Base-by-base conservation (phyloP, 2,888 invertebrate genomes). In the Uropetala carovei region DNA sequence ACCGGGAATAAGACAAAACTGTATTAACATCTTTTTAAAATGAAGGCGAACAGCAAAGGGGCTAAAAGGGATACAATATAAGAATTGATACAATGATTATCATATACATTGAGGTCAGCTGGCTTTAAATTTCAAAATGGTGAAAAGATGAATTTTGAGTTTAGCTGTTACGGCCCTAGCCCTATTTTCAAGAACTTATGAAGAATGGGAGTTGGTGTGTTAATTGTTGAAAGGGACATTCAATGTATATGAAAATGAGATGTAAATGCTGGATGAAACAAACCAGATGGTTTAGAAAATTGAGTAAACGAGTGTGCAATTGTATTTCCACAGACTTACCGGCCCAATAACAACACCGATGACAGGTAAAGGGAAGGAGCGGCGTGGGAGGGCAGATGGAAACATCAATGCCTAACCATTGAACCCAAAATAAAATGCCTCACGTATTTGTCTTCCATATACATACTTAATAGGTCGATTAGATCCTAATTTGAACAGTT, bases 1-100 rank as follows among this genome's bases (percentile, higher is more conserved):
- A 94, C 94, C 94, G 94, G 94, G 94, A 94, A 94, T 94, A 94
- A 94, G 94, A 94, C 94, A 94, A 94, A 94, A 93, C 89, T 89
- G 89, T 89, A 89, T 89, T 89, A 89, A 89, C 89, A 92, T 92
- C 92, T 92, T 93, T 93, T 93, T 93, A 93, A 93, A 30, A 89
- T 86, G 59, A 91, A 68, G 92, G 92, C 59, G 82, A 75, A 92
- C 92, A 82, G 92, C 60, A 68, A 68, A 56, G 89, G 89, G 89
- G 59, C 83, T 92, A 68, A 43, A 68, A 85, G 92, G 89, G 60
- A 89, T 56, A 89, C 89, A 64, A 64, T 30, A 89, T 68, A 89
- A 89, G 89, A 89, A 89, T 89, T 89, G 60, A 89, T 60, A 89
- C 43, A 60, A 89, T 89, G 89, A 89, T 89, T 68, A 43, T 89